Base-by-base conservation (phyloP, 2,888 invertebrate genomes). In the Hanleya hanleyi region DNA sequence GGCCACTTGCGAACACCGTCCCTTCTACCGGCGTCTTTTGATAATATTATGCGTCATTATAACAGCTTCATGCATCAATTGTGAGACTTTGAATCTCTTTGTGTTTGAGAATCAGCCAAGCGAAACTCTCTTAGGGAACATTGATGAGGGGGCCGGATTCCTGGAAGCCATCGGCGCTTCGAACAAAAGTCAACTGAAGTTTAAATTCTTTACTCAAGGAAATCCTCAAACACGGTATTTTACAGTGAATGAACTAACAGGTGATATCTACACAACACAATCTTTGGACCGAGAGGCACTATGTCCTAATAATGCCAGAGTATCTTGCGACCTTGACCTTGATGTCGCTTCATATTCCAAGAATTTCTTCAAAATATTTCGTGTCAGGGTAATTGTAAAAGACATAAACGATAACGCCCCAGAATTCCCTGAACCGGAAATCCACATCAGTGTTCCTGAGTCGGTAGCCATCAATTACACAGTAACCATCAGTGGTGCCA, bases 351-450 rank as follows among this genome's bases (percentile, higher is more conserved):
- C 37, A 22, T 37, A 64, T 35, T 64, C 64, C 5, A 26, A 35
- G 9, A 37, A 18, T 1, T 64, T 64, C 36, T 35, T 64, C 4
- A 35, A 29, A 15, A 18, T 64, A 3, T 36, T 64, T 35, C 1
- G 37, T 35, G 64, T 64, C 1, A 36, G 29, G 64, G 29, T 64
- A n/a, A 35, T 18, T 22, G 64, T 64, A 15, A 4, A 22, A 22
- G 64, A 64, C n/a, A 37, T 64, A 35, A 64, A 64, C 36, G 64
- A 64, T 35, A 64, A 64, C 35, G 38, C 37, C 38, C 64, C 64
- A 18, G 37, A 37, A 37, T 67, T 67, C 18, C 47, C 67, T 15
- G 32, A 33, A n/a, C 12, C 22, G 26, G 33, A 22, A 33, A 18
- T 67, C 12, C n/a, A 15, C 1, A n/a, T 67, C 22, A 18, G 29